These are phyloP conservation scores for Cyphomyrus discorhynchus DNA, from an alignment of 2,113 vertebrate species.

Conservation along the genomic window DNA sequence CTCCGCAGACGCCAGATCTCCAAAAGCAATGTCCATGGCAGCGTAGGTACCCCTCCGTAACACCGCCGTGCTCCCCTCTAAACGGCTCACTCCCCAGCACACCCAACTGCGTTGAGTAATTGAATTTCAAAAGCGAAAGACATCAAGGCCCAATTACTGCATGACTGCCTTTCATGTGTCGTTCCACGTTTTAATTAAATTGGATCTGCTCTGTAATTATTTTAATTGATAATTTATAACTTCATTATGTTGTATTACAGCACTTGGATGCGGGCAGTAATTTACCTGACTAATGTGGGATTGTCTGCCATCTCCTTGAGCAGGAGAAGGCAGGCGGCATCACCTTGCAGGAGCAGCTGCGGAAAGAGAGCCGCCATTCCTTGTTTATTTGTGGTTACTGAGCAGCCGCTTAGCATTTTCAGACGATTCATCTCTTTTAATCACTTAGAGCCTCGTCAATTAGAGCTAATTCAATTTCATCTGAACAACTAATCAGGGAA, in stretches of 20 bases:
- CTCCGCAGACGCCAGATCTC: neutral
- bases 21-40: neutral
- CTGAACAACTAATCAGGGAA: conserved; percentile 72
- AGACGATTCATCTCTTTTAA: conserved; percentile 75
- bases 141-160: conserved; percentile 39
- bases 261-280: conserved; percentile 50
- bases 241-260: conserved; percentile 65
- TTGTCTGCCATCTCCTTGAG: conserved; percentile 35
- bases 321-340: conserved; percentile 45
- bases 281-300: conserved; percentile 49
- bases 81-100: neutral
- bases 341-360: conserved; percentile 31
- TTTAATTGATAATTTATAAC: conserved; percentile 65
- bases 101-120: conserved; percentile 24
- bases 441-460: conserved; percentile 78
- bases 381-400: conserved; percentile 54
- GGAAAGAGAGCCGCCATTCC: conserved; percentile 31
- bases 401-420: conserved; percentile 66
- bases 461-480: conserved; percentile 79
- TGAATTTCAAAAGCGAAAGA: conserved; percentile 29
- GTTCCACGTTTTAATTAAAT: conserved; percentile 63
- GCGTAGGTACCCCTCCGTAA: neutral
- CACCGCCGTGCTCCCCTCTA: neutral
- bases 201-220: conserved; percentile 64
- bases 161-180: conserved; percentile 45